Conservation (phyloP, 2,888 invertebrate species). For the Aphidoletes aphidimyza region DNA sequence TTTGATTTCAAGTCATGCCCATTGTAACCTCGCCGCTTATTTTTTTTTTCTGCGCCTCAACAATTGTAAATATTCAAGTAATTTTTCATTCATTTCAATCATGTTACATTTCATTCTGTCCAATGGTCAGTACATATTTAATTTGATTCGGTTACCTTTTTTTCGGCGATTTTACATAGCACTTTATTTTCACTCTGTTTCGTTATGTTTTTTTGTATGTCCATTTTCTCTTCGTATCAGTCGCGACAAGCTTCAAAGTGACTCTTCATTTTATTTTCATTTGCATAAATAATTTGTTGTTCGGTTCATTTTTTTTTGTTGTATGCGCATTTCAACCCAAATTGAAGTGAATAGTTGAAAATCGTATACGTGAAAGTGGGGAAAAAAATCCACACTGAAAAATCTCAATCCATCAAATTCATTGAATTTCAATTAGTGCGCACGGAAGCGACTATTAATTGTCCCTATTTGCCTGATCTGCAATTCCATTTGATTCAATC, state of each 20-base stretch:
- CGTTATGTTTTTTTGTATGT: background rate
- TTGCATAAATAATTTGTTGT: constrained; percentile 45
- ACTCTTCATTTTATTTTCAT: constrained; percentile 17
- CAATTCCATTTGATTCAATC: constrained; percentile 35
- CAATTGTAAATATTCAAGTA: background rate
- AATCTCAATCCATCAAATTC: background rate
- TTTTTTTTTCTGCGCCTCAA: background rate
- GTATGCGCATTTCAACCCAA: background rate
- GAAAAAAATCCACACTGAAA: background rate
- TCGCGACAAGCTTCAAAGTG: background rate
- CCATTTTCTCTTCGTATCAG: background rate
- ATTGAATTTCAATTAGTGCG: background rate
- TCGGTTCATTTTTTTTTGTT: background rate
- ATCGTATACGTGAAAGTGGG: background rate
- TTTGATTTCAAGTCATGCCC: background rate
- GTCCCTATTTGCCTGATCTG: background rate
- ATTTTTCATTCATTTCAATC: background rate
- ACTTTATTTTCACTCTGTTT: background rate
- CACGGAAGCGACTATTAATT: background rate
- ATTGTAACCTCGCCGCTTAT: constrained; percentile 38
- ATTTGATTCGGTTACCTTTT: background rate
- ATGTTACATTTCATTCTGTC: background rate
- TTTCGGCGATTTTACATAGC: background rate
- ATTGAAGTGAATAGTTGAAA: constrained; percentile 10
- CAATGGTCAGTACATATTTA: constrained; percentile 2